Conservation (phyloP, 1,140 invertebrate species). For the Frieseomelitta varia region DNA sequence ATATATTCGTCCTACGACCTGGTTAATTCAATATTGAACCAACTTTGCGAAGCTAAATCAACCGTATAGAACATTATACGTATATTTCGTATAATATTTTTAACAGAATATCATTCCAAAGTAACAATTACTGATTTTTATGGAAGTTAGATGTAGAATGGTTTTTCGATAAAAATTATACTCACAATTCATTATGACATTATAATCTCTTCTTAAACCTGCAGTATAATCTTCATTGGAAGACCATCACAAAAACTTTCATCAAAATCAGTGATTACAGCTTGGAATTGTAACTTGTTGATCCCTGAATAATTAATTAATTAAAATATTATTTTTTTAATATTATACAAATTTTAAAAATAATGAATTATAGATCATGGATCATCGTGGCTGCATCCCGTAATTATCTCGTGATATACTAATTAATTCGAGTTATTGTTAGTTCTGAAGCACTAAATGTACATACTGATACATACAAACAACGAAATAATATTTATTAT, state of each 20-base stretch:
- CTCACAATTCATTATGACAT: no score
- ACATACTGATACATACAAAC: background rate
- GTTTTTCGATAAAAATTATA: background rate
- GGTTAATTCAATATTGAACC: constrained; percentile 7
- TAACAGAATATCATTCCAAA: background rate
- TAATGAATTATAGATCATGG: no score
- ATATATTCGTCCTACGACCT: background rate
- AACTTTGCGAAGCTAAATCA: background rate
- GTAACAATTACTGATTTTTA: background rate
- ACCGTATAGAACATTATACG: background rate
- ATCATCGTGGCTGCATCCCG: no score
- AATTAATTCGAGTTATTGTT: background rate
- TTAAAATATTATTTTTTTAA: background rate
- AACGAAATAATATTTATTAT: background rate
- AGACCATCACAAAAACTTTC: no score
- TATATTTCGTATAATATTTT: background rate
- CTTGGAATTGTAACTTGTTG: background rate
- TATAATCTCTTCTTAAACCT: no score
- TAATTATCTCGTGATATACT: background rate
- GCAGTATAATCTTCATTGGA: background rate
- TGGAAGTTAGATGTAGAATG: background rate
- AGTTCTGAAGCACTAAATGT: background rate
- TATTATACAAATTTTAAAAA: no score
- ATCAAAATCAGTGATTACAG: background rate
- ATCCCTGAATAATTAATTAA: background rate